A percentile compares a stretch with the other conserved stretches of the same genome.
Conservation (phyloP, 2,888 invertebrate species). For the Desoria tigrina region DNA sequence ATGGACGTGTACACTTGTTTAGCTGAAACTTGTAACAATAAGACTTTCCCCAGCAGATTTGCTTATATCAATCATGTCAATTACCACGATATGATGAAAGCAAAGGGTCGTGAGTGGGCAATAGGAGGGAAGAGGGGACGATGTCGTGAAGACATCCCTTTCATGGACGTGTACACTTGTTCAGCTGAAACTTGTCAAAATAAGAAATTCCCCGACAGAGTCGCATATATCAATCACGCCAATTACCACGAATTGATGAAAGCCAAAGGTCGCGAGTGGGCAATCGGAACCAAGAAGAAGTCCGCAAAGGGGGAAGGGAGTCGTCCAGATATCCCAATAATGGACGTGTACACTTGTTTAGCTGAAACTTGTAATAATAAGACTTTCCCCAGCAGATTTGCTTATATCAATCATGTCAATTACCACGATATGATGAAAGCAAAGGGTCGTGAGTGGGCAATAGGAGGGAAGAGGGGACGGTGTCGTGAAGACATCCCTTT, state of each 20-base stretch:
- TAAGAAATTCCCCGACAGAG: neutral
- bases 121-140: neutral
- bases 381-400: neutral
- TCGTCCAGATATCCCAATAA: neutral
- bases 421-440: slow-evolving; percentile 9
- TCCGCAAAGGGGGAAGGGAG: too few relatives aligned
- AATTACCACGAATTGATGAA: neutral
- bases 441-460: neutral
- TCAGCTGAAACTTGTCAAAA: neutral
- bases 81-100: slow-evolving; percentile 7
- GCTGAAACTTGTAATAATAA: neutral
- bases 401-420: slow-evolving; percentile 4
- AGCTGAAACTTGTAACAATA: neutral
- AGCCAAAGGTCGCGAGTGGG: neutral
- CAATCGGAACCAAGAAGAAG: slow-evolving; percentile 2
- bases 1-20: slow-evolving; percentile 7
- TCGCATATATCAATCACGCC: neutral
- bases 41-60: neutral
- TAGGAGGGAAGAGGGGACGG: neutral
- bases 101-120: neutral
- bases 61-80: slow-evolving; percentile 5
- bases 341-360: slow-evolving; percentile 6
- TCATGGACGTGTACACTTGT: slow-evolving; percentile 6
- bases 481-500: slow-evolving; percentile 5
- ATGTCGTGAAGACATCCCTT: slow-evolving; percentile 5